Conservation (phyloP, 2,113 vertebrate genomes). For the Nothobranchius furzeri region DNA sequence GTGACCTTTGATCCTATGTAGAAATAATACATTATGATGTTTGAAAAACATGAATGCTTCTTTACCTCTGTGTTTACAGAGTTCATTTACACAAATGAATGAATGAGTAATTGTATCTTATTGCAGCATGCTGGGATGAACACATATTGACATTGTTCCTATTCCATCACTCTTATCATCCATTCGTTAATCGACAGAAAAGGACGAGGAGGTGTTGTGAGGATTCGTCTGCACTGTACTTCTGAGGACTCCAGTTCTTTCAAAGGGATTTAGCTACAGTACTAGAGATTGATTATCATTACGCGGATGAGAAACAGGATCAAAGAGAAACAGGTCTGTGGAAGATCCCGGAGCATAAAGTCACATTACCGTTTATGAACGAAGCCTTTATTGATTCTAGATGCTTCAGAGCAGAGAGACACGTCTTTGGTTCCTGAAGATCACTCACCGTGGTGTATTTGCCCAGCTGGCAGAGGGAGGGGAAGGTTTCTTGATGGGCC, state of each 20-base stretch:
- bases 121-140: too few relatives aligned
- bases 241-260: slow-evolving; percentile 25
- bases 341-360: not conserved
- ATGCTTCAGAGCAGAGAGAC: too few relatives aligned
- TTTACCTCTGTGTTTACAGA: too few relatives aligned
- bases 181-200: slow-evolving; percentile 27
- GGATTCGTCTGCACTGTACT: slow-evolving; percentile 21
- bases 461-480: slow-evolving; percentile 96
- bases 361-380: slow-evolving; percentile 4
- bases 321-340: slow-evolving; percentile 3
- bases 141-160: too few relatives aligned
- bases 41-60: too few relatives aligned
- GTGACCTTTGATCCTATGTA: too few relatives aligned
- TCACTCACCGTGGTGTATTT: slow-evolving; percentile 97
- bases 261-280: slow-evolving; percentile 43
- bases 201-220: not conserved
- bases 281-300: slow-evolving; percentile 41
- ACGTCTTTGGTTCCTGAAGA: too few relatives aligned
- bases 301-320: slow-evolving; percentile 21
- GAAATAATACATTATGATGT: too few relatives aligned
- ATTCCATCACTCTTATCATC: not conserved
- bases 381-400: not conserved
- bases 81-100: too few relatives aligned
- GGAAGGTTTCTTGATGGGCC: slow-evolving; percentile 98
- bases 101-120: too few relatives aligned